These are phyloP conservation scores for Argynnis bischoffii DNA, from an alignment of 2,888 invertebrate genomes.

Conservation along the genomic window DNA sequence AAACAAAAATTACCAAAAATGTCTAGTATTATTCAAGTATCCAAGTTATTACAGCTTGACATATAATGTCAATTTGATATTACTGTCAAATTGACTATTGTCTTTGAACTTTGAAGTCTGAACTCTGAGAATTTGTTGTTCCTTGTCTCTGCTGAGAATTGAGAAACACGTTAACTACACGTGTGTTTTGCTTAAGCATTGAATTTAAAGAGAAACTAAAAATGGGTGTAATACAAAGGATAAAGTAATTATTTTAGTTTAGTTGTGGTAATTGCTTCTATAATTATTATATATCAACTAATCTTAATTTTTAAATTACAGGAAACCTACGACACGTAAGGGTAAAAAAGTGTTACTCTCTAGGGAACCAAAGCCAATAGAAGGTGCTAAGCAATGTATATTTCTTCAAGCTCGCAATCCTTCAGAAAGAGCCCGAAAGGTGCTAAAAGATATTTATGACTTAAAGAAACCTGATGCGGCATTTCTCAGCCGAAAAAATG, in stretches of 20 bases:
- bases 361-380: conserved; percentile 93
- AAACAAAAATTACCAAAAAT: too few relatives aligned
- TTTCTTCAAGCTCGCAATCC: conserved; percentile 93
- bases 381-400: conserved; percentile 92
- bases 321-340: conserved; percentile 94
- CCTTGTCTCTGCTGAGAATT: too few relatives aligned
- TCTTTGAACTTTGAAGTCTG: too few relatives aligned
- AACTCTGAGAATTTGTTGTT: too few relatives aligned
- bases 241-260: conserved; percentile 37
- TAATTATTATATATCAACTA: neutral
- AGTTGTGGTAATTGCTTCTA: neutral
- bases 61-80: neutral
- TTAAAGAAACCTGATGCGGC: conserved; percentile 93
- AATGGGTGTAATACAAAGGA: conserved; percentile 45
- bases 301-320: conserved; percentile 59
- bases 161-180: neutral
- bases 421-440: conserved; percentile 85
- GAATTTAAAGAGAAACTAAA: neutral
- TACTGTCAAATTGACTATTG: neutral
- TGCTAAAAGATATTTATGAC: conserved; percentile 93
- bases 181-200: neutral
- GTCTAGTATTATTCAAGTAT: too few relatives aligned
- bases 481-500: conserved; percentile 90
- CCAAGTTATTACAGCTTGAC: neutral
- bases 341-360: conserved; percentile 92